phyloP scores from a whole-genome alignment of 2,113 vertebrate genomes.

The Panthera leo region DNA sequence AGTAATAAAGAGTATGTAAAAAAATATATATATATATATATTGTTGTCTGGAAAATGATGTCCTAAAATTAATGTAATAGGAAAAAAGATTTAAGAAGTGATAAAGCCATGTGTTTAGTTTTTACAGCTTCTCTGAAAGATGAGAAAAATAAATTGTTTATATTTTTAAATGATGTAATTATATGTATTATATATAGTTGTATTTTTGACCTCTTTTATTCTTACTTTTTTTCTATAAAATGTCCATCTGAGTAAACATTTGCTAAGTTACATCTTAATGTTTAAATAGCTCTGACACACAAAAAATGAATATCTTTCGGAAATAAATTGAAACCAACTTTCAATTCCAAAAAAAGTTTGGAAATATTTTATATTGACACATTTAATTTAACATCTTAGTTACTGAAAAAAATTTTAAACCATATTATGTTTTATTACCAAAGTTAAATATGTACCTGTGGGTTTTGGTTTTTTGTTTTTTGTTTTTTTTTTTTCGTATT shows the following conservation, averaged over 20 bases:
- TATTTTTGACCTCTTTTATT: conserved; percentile 3
- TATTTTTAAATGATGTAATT: conserved; percentile 20
- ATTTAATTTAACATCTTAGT: background rate
- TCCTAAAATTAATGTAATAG: background rate
- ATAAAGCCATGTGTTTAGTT: conserved; percentile 31
- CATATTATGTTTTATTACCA: background rate
- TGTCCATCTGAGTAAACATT: background rate
- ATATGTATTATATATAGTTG: conserved; percentile 28
- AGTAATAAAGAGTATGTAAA: background rate
- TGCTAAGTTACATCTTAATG: background rate
- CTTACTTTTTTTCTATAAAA: conserved; percentile 33
- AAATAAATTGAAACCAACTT: conserved; percentile 39
- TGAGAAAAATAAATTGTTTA: conserved; percentile 32
- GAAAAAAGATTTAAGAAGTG: conserved; percentile 53
- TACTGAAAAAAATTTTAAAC: background rate
- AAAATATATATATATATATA: too few relatives aligned
- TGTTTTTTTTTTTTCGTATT: too few relatives aligned
- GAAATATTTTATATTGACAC: background rate
- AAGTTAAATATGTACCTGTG: background rate
- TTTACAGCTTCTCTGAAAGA: background rate
- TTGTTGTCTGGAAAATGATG: conserved; percentile 4
- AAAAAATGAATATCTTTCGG: background rate
- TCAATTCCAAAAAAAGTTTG: background rate
- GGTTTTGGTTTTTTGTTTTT: too few relatives aligned
- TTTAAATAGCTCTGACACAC: background rate